Evolutionary conservation across 2,888 invertebrate species (phyloP), one percentile per base, ranked within the genome.

Genomic region (Bellardia pandia): DNA sequence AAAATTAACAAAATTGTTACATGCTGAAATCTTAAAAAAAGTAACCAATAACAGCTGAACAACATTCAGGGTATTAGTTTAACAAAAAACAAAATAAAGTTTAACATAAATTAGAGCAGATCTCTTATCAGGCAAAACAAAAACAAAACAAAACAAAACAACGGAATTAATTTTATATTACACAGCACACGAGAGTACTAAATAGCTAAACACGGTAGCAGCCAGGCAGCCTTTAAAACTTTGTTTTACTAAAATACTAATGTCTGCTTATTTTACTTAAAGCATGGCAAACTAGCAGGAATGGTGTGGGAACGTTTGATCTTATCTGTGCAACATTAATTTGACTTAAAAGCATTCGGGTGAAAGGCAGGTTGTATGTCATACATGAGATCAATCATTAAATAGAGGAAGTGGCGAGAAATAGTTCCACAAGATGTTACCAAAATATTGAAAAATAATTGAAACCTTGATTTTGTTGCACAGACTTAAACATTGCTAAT

Each of bases 61-160:
- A 51, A 48, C 37, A 33, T 30, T 2, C 23, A 16, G 23, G 2
- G 23, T 8, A 11, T 23, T 23, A 9, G 30, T 40, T 56, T 16
- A 30, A n/a, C 42, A 6, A 53, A 85, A 45, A 71, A 42, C 13
- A 45, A 78, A 66, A 13, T 45, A 37, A 53, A 72, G 56, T 71
- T 74, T 48, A 48, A 56, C 56, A 51, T 68, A 78, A 77, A 82
- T 82, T 86, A 60, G 86, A 78, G 62, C 82, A 86, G 86, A 82
- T 86, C 56, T 75, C 69, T 86, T 78, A 78, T 86, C 82, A 71
- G 11, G 1, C 53, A 33, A 53, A 60, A 23, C 23, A 23, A 33
- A 53, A 60, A 23, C 23, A 23, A 23, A 51, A 16, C 42, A 16
- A 45, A 51, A 16, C 42, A 16, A 51, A 51, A 71, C 13, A 40